Base-by-base conservation (phyloP, 2,113 vertebrate genomes). In the Archocentrus centrarchus region DNA sequence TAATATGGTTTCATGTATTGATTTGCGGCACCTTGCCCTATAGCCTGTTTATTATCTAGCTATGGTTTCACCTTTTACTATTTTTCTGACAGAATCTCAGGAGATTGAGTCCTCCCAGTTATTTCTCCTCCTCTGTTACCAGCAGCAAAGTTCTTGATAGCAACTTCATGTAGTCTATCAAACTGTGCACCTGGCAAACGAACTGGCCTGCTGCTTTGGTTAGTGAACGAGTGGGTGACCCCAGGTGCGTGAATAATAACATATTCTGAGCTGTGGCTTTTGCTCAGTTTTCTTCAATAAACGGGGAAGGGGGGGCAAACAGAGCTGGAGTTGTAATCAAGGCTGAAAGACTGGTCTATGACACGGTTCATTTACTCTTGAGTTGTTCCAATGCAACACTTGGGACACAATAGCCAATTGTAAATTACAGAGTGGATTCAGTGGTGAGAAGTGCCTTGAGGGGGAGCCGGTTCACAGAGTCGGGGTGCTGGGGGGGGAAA, bases 1-100 rank as follows among this genome's bases (percentile, higher is more conserved):
- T 92, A 93, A 93, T 93, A 93, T 89, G 83, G 91, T 89, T 92
- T 87, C 80, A 83, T 80, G 82, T 93, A 93, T 94, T 93, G 94
- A 95, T 94, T 89, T 90, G 91, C 57, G n/a, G 89, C 84, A 87
- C 85, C 89, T 86, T 79, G 87, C 85, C 90, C 90, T 90, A 86
- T 89, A 92, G 91, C 84, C 86, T 88, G 87, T 93, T 92, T 92
- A 91, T 94, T 89, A 92, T 91, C 89, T 63, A 57, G 82, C 89
- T 93, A 92, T 64, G 81, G 87, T 92, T 92, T 93, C 93, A 93
- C 91, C 89, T 93, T 89, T 93, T 90, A 77, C 90, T 90, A 84
- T 75, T 89, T 76, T 83, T 83, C 87, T 87, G n/a, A 41, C 86
- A 32, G 63, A 11, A 75, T 87, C 87, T 84, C 37, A 20, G 76